Conservation (phyloP, 1,140 invertebrate genomes). For the Drosophila sp. region DNA sequence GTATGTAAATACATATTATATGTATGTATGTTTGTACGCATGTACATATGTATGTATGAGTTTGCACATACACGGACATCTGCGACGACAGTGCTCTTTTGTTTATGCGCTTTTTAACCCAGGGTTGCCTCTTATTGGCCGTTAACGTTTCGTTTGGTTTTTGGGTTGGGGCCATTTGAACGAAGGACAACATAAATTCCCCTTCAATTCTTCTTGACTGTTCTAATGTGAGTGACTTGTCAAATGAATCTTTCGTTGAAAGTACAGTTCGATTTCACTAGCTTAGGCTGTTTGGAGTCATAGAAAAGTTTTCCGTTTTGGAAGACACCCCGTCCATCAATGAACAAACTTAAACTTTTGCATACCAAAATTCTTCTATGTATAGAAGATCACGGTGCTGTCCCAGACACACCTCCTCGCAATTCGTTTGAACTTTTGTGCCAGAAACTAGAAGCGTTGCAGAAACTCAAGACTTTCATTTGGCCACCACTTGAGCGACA, state of each 20-base stretch:
- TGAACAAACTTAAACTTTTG: background rate
- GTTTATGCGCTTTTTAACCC: slow-evolving; percentile 65
- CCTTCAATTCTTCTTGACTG: background rate
- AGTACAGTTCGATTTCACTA: too few species aligned
- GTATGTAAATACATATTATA: slow-evolving; percentile 13
- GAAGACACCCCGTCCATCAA: too few species aligned
- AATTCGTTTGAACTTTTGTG: slow-evolving; percentile 70
- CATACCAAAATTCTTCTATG: background rate
- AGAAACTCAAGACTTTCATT: slow-evolving; percentile 24
- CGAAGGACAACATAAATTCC: slow-evolving; percentile 29
- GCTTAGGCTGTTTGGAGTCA: too few species aligned
- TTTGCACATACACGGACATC: slow-evolving; percentile 25
- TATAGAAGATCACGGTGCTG: slow-evolving; percentile 10
- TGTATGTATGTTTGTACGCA: background rate
- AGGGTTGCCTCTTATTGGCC: slow-evolving; percentile 45
- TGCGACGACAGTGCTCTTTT: slow-evolving; percentile 30
- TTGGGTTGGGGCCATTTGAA: slow-evolving; percentile 25
- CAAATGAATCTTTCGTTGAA: too few species aligned
- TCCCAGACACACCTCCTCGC: slow-evolving; percentile 39
- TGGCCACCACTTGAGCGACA: slow-evolving; percentile 59
- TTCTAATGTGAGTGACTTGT: background rate
- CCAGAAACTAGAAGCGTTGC: slow-evolving; percentile 49
- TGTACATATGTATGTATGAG: background rate
- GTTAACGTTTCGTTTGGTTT: slow-evolving; percentile 23
- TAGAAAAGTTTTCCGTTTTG: too few species aligned